These are phyloP conservation scores for Menidia menidia DNA, from an alignment of 2,797 vertebrate genomes.

Conservation along the genomic window DNA sequence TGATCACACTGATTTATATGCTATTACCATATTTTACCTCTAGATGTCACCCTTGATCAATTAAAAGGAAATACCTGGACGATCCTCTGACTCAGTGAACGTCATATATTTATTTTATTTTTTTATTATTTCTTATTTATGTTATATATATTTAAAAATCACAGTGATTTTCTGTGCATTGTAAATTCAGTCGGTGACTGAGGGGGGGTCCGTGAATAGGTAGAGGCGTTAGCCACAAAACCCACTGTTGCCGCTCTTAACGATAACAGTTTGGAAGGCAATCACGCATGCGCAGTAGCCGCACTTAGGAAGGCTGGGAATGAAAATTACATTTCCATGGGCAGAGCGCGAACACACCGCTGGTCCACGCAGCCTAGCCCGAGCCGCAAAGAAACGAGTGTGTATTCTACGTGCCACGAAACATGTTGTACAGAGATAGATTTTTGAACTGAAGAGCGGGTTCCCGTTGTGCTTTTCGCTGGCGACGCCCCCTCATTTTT, in stretches of 20 bases:
- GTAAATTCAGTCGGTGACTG: no score
- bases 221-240: not conserved
- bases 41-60: constrained; percentile 42
- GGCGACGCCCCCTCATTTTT: not conserved
- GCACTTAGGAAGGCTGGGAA: constrained; percentile 16
- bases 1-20: not conserved
- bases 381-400: not conserved
- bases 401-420: constrained; percentile 31
- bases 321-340: constrained; percentile 58
- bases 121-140: not conserved
- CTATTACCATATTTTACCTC: not conserved
- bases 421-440: constrained; percentile 26
- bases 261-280: constrained; percentile 31
- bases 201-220: not conserved
- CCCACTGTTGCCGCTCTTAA: constrained; percentile 5
- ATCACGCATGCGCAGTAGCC: constrained; percentile 72
- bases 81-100: not conserved
- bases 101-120: no score
- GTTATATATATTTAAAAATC: no score
- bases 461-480: constrained; percentile 8
- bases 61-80: not conserved
- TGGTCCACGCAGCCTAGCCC: constrained; percentile 8
- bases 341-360: constrained; percentile 64
- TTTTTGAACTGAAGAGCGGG: not conserved
- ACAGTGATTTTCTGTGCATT: no score